phyloP scores from a whole-genome alignment of 2,888 invertebrate species.

The Automeris io region DNA sequence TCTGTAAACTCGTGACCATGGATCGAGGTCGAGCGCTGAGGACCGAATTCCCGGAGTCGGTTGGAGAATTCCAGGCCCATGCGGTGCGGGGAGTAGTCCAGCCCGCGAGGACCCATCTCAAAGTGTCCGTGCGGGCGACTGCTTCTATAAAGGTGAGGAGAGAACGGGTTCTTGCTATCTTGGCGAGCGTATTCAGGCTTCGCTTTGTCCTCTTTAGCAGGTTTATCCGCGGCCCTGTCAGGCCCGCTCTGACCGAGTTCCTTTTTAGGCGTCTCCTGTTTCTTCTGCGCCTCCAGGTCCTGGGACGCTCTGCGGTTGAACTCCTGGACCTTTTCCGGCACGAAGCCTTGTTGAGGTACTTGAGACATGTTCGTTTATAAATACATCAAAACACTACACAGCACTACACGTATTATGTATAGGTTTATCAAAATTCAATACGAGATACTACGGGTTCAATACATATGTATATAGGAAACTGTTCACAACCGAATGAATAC shows the following conservation, averaged over 20 bases:
- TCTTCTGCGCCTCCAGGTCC: constrained; percentile 47
- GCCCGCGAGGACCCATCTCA: constrained; percentile 68
- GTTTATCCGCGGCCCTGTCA: constrained; percentile 32
- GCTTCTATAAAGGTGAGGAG: constrained; percentile 55
- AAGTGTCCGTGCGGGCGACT: constrained; percentile 63
- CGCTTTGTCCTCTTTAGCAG: constrained; percentile 34
- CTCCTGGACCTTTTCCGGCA: constrained; percentile 65
- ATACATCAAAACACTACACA: constrained; percentile 45
- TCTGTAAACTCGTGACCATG: constrained; percentile 69
- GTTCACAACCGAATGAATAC: constrained; percentile 9
- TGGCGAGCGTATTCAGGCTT: constrained; percentile 42
- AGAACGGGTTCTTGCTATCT: constrained; percentile 63
- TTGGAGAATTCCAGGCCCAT: constrained; percentile 60
- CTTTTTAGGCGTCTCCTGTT: constrained; percentile 42
- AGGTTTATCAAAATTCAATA: constrained; percentile 9
- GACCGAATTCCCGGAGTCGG: constrained; percentile 58
- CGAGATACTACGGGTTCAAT: constrained; percentile 1
- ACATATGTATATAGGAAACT: constrained; percentile 6
- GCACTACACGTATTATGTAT: constrained; percentile 30
- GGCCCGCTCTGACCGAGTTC: constrained; percentile 40
- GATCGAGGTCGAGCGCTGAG: constrained; percentile 65
- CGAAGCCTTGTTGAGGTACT: constrained; percentile 60
- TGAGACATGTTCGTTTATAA: constrained; percentile 56
- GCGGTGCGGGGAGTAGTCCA: constrained; percentile 69
- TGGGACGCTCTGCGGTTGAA: constrained; percentile 61